phyloP scores from a whole-genome alignment of 1,140 invertebrate species.

The Drosophila carrolli region DNA sequence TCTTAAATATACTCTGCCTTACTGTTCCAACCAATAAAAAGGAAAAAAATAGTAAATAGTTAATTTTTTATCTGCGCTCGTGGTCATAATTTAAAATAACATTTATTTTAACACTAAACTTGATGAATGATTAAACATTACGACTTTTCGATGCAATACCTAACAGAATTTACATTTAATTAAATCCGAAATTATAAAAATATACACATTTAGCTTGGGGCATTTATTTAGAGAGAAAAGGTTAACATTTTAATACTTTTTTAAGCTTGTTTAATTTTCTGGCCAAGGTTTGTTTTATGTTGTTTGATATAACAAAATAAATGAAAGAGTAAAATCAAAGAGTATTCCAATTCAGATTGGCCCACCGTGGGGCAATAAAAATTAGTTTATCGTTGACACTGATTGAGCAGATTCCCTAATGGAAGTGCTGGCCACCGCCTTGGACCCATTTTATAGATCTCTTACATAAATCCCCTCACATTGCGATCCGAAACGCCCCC shows the following conservation, averaged over 20 bases:
- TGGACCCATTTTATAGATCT: slow-evolving; percentile 4
- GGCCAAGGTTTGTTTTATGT: no score
- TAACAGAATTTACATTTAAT: no score
- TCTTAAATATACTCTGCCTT: neutral
- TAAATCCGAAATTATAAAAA: no score
- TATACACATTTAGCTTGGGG: no score
- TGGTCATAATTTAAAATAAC: neutral
- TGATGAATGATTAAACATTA: no score
- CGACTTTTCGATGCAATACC: no score
- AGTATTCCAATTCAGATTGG: neutral
- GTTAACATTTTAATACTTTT: no score
- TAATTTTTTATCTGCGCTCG: neutral
- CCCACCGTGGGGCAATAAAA: slow-evolving; percentile 30
- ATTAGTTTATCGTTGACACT: slow-evolving; percentile 74
- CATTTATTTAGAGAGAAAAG: no score
- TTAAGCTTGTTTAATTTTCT: no score
- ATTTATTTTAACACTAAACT: neutral
- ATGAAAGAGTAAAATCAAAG: no score
- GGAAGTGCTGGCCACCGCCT: slow-evolving; percentile 29
- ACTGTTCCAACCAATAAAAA: neutral
- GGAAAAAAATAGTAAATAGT: neutral
- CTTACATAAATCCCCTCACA: slow-evolving; percentile 2
- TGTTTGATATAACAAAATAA: no score
- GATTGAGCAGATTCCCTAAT: slow-evolving; percentile 70
- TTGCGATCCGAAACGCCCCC: slow-evolving; percentile 46